Evolutionary conservation across 92 coral and sea anemone genomes (phyloP).

Genomic region (Zoanthus sociatus): DNA sequence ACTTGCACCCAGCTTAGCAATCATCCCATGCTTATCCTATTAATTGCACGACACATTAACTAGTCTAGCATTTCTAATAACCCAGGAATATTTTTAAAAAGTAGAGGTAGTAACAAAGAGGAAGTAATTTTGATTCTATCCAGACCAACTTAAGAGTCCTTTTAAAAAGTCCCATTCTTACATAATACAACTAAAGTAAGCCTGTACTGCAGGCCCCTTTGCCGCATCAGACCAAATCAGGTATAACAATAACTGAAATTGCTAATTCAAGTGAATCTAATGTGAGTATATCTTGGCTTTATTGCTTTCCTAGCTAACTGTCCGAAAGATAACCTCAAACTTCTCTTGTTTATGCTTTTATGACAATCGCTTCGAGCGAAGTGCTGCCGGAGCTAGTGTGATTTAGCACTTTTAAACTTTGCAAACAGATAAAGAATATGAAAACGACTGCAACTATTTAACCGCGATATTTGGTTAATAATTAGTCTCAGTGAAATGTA

Average conservation of each 20-base stretch:
- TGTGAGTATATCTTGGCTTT: background rate
- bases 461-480: no score
- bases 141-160: background rate
- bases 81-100: background rate
- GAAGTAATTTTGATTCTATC: background rate
- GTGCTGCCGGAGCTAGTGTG: background rate
- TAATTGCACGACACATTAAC: background rate
- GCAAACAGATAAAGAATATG: no score
- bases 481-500: no score
- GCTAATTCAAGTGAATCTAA: background rate
- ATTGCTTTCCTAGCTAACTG: background rate
- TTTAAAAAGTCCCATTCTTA: background rate
- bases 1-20: background rate
- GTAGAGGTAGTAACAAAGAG: background rate
- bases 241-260: constrained; percentile 1
- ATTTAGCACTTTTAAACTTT: no score
- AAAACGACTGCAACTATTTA: no score
- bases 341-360: no score
- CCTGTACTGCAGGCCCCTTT: background rate
- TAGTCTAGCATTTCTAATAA: background rate
- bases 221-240: background rate
- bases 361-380: background rate
- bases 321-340: background rate
- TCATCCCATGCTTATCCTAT: background rate
- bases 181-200: background rate